These are phyloP conservation scores for Aelia acuminata DNA, from an alignment of 2,888 invertebrate genomes.

Conservation along the genomic window DNA sequence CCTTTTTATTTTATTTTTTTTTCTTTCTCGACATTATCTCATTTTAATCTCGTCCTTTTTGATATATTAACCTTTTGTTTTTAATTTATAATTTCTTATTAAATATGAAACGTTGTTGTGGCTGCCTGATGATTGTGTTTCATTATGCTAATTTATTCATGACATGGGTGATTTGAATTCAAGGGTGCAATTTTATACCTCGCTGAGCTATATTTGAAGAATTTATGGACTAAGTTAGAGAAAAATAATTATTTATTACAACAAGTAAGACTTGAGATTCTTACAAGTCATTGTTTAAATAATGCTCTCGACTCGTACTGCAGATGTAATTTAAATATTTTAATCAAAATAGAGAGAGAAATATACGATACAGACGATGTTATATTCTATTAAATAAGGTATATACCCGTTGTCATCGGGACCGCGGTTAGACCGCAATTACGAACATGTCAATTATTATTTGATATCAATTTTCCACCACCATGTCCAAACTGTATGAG, in stretches of 20 bases:
- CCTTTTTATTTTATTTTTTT: not conserved
- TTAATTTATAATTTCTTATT: conserved; percentile 39
- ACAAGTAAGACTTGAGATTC: not conserved
- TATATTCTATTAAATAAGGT: conserved; percentile 30
- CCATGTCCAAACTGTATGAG: conserved; percentile 34
- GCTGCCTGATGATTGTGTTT: conserved; percentile 28
- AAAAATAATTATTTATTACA: not conserved
- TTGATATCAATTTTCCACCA: conserved; percentile 28
- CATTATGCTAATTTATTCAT: conserved; percentile 27
- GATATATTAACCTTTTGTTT: not conserved
- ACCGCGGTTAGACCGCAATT: conserved; percentile 21
- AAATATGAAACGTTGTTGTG: conserved; percentile 8
- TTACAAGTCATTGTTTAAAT: not conserved
- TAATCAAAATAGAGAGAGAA: conserved; percentile 5
- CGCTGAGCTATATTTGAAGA: not conserved
- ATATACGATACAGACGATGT: not conserved
- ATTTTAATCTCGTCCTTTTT: not conserved
- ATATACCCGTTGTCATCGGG: not conserved
- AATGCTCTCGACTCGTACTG: not conserved
- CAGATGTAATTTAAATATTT: not conserved
- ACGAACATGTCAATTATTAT: conserved; percentile 26
- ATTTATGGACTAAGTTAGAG: not conserved
- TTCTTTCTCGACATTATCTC: too few relatives aligned
- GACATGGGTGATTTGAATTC: conserved; percentile 42
- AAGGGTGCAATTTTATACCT: not conserved